Evolutionary conservation across 2,113 vertebrate species (phyloP), one percentile per base, ranked within the genome.

Genomic region (Strix uralensis): DNA sequence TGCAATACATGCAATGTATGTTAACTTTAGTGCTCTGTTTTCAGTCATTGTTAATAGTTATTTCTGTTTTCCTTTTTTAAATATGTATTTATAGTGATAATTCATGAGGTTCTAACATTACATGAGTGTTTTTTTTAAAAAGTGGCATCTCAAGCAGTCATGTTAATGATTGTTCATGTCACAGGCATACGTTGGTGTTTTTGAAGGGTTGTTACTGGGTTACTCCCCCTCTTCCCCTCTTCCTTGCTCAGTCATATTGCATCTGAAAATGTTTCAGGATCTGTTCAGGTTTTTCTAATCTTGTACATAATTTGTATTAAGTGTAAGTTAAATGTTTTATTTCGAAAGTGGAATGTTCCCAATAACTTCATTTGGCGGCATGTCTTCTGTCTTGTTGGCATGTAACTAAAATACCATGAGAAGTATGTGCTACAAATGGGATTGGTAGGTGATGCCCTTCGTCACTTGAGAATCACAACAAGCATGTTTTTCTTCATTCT

Each of bases 1-100:
- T 99, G 99, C 99, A 99, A 98, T 99, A 99, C 98, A 98, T 97
- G 98, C 98, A 98, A 97, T 97, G 97, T 99, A 98, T 97, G 98
- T 99, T 98, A 98, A 98, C 98, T 98, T 98, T 98, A 97, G 97
- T 97, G 97, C 97, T 98, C 96, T 97, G 22, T 97, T 97, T 98
- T 97, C 97, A 95, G 97, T 98, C 97, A 94, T 98, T 97, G 97
- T 98, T 96, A 95, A 95, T 98, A 98, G 98, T 97, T 96, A 94
- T 97, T 98, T 98, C 96, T 97, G 96, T 98, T 97, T 97, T 95
- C 95, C 86, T 94, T 97, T 97, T 98, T 97, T 87, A 88, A 95
- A 96, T 97, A 96, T 97, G 96, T 98, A 98, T 98, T 98, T 98
- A 98, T 98, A 98, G 97, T 97, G 96, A 96, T 98, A 96, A 98